Conservation (phyloP, 23 tunicate genomes). For the Aplidium turbinatum region DNA sequence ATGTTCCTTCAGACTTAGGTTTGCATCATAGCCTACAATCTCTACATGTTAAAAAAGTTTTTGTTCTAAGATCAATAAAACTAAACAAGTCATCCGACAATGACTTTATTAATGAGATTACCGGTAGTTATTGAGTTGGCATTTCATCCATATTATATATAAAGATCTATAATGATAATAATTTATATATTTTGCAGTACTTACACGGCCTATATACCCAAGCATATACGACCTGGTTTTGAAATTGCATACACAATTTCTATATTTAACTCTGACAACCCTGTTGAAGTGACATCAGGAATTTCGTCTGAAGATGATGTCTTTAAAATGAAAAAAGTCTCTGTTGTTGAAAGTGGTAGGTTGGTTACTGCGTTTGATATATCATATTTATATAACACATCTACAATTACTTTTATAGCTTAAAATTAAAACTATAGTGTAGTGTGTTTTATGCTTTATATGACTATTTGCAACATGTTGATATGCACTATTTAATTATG, state of each 20-base stretch:
- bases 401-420: neutral
- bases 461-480: neutral
- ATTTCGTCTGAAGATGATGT: constrained; percentile 38
- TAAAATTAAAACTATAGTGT: neutral
- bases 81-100: no score
- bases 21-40: no score
- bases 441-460: neutral
- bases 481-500: neutral
- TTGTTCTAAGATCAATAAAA: no score
- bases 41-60: no score
- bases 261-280: constrained; percentile 34
- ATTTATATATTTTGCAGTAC: constrained; percentile 28
- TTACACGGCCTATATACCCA: constrained; percentile 54
- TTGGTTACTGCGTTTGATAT: neutral
- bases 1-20: no score
- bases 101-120: no score
- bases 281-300: constrained; percentile 34
- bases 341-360: constrained; percentile 48
- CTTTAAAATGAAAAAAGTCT: neutral
- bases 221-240: constrained; percentile 70
- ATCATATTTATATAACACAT: no score
- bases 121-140: no score
- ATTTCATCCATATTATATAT: no score
- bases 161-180: no score
- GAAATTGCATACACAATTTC: constrained; percentile 39